These are phyloP conservation scores for Megaustenia siamemsis DNA, from an alignment of 2,888 invertebrate genomes.

Conservation along the genomic window DNA sequence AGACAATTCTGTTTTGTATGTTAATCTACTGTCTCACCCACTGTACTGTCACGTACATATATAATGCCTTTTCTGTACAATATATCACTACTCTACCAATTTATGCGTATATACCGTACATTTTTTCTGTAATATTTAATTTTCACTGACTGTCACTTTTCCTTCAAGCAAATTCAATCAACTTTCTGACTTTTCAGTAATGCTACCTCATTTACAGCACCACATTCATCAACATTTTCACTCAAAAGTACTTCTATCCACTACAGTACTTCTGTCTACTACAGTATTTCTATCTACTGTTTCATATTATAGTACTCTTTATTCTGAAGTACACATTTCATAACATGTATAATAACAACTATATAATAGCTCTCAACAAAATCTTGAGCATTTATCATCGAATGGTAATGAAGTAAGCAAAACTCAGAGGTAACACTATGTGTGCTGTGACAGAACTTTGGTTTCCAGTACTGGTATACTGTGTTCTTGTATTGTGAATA, in stretches of 20 bases:
- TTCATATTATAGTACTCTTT: neutral
- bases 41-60: too few species aligned
- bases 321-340: neutral
- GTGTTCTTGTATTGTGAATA: neutral
- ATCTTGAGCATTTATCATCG: neutral
- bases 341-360: neutral
- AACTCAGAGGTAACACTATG: conserved; percentile 9
- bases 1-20: too few species aligned
- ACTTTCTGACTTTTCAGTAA: neutral
- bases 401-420: conserved; percentile 21
- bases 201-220: too few species aligned
- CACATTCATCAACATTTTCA: neutral
- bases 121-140: too few species aligned
- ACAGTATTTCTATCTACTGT: too few species aligned
- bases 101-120: too few species aligned
- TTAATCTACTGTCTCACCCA: too few species aligned
- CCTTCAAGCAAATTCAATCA: too few species aligned
- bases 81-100: too few species aligned
- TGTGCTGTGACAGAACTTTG: neutral
- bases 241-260: neutral
- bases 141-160: too few species aligned
- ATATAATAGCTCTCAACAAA: neutral
- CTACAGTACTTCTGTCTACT: too few species aligned
- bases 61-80: too few species aligned
- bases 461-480: neutral